Evolutionary conservation across 2,797 vertebrate genomes (phyloP), one percentile per base, ranked within the genome.

Genomic region (Staurois parvus): DNA sequence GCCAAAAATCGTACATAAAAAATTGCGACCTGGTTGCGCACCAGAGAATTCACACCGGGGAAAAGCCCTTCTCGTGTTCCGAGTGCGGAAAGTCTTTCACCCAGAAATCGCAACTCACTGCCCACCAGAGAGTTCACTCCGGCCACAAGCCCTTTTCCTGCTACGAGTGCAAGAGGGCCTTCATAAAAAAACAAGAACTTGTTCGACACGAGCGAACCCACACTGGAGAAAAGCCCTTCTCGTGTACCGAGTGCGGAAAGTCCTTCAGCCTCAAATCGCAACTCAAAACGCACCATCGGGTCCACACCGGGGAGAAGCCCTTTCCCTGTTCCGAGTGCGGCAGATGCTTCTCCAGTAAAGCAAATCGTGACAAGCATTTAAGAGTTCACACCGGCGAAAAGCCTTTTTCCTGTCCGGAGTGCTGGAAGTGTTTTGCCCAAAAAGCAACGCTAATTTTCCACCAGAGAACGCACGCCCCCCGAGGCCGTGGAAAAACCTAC

Each of bases 61-160:
- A 59, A 29, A 77, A 34, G 29, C 29, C 56, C 5, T 77, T 29
- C 34, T 59, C 75, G 10, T 77, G 75, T 37, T 42, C 75, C 0
- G 56, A 59, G 56, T 77, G 75, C 10, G 75, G 56, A 24, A 77
- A 77, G 30, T 21, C 17, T n/a, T 77, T 77, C n/a, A 77, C 21
- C 4, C 30, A 64, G n/a, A 62, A 62, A 29, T 77, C 75, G 6
- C 62, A 62, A 4, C 75, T 77, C 11, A 56, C 28, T 0, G 26
- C 12, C 21, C 56, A 77, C n/a, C 74, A 59, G 52, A 91, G 90
- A 34, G 89, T 91, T 87, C 91, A 90, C 56, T 88, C 91, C 9
- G 74, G 26, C 2, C 93, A 93, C 83, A 68, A 88, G 0, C 93
- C 94, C 0, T 94, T 94, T n/a, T 94, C 93, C 15, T 95, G 94